Evolutionary conservation across 2,888 invertebrate species (phyloP).

Genomic region (Lycophotia porphyrea): DNA sequence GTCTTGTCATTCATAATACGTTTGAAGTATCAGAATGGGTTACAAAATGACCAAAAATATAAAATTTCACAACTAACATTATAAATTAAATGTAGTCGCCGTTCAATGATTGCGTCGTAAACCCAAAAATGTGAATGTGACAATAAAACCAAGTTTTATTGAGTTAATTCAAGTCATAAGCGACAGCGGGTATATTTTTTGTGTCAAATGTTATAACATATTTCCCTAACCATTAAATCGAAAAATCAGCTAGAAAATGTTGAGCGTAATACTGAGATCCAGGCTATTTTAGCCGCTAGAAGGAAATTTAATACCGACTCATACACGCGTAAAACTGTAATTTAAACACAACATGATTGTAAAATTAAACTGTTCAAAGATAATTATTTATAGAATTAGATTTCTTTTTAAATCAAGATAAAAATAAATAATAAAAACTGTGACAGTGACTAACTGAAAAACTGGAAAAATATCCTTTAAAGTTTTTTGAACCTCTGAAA

Average conservation of each 20-base stretch:
- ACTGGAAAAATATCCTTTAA: background rate
- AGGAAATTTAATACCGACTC: background rate
- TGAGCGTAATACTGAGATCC: background rate
- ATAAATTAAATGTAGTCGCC: conserved; percentile 47
- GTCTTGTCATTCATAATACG: background rate
- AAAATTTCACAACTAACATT: conserved; percentile 36
- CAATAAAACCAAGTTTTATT: conserved; percentile 62
- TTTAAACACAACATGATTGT: background rate
- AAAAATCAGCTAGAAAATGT: background rate
- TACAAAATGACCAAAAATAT: conserved; percentile 17
- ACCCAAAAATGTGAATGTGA: conserved; percentile 62
- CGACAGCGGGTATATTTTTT: conserved; percentile 20
- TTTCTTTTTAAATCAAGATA: too few relatives aligned
- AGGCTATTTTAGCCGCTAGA: background rate
- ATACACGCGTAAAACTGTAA: background rate
- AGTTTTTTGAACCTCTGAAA: background rate
- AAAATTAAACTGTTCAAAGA: background rate
- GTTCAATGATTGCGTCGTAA: conserved; percentile 55
- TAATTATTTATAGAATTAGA: too few relatives aligned
- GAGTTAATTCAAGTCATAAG: conserved; percentile 18
- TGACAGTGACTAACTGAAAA: background rate
- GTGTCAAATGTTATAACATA: background rate
- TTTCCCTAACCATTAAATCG: background rate
- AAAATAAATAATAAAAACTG: background rate
- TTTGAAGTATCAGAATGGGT: background rate